A percentile compares a stretch with the other conserved stretches of the same genome.
These are phyloP conservation scores for Microplitis demolitor DNA, from an alignment of 1,140 invertebrate genomes.

Conservation along the genomic window DNA sequence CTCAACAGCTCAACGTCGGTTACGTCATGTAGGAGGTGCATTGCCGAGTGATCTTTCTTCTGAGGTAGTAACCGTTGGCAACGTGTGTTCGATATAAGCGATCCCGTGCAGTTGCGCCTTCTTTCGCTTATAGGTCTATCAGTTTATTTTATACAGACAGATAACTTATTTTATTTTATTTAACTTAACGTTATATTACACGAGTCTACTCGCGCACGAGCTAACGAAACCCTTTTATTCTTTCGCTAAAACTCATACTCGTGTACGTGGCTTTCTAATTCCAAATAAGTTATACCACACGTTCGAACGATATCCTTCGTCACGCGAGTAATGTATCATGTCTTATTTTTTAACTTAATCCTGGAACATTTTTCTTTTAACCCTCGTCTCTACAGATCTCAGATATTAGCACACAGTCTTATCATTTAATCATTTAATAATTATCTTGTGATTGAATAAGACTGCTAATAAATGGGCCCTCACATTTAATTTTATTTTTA, in stretches of 20 bases:
- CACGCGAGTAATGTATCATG: slow-evolving; percentile 3
- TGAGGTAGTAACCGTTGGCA: background rate
- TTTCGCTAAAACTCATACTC: background rate
- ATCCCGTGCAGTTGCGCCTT: background rate
- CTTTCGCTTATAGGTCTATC: background rate
- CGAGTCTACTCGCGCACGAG: background rate
- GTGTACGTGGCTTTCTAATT: slow-evolving; percentile 28
- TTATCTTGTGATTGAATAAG: too few relatives aligned
- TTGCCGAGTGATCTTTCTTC: slow-evolving; percentile 20
- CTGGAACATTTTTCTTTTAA: background rate
- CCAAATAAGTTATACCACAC: slow-evolving; percentile 30
- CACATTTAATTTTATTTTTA: too few relatives aligned
- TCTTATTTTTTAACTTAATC: background rate
- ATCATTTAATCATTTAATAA: too few relatives aligned
- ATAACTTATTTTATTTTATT: too few relatives aligned
- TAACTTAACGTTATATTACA: background rate
- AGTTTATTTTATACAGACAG: background rate
- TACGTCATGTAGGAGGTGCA: slow-evolving; percentile 9
- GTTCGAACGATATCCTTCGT: slow-evolving; percentile 11
- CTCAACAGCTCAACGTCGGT: background rate
- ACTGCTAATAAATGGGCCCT: too few relatives aligned
- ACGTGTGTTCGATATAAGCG: too few relatives aligned
- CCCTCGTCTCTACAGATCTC: too few relatives aligned
- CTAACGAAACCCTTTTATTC: slow-evolving; percentile 4
- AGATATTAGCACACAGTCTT: too few relatives aligned